Evolutionary conservation across 2,888 invertebrate genomes (phyloP), one percentile per base, ranked within the genome.

Genomic region (Harpalus rufipes): DNA sequence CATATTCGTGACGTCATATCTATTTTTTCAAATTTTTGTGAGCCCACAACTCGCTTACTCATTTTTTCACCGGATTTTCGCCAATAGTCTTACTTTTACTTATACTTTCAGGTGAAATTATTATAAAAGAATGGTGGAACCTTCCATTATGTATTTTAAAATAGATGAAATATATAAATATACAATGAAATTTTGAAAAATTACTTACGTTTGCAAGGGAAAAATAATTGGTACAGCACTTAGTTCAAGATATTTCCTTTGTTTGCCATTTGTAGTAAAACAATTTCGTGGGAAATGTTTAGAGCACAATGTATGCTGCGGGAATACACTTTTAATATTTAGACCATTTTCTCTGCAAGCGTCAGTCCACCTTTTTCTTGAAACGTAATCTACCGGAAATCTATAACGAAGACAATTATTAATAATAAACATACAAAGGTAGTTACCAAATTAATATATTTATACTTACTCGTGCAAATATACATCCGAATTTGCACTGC

Each of bases 401-500:
- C 56, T 56, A 56, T 56, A 56, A 56, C 56, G 56, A 56, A n/a
- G 1, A 56, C 5, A 56, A 56, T 8, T 56, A 56, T 56, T 56
- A 56, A 56, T 56, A 56, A 56, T 56, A 56, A 6, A 12, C 56
- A 56, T 10, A 56, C 56, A 56, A 56, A 56, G 10, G 56, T 8
- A 56, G 56, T 56, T 56, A 56, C 3, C 32, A 32, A 4, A 32
- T 32, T 32, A 32, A 5, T 0, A 32, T 32, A 32, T 56, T 56
- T 10, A 56, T 56, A 56, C 56, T 8, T 56, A 56, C 51, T 51
- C 51, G 5, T 56, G 56, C 10, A 56, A 56, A 56, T 56, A 56
- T 14, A 56, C 12, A 56, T 56, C 56, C 56, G 56, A 56, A 56
- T 56, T 56, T 56, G 56, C n/a, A 56, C n/a, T 56, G 56, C 21